A percentile compares a stretch with the other conserved stretches of the same genome.
Evolutionary conservation across 2,797 vertebrate species (phyloP).

Genomic region (Takifugu rubripes): DNA sequence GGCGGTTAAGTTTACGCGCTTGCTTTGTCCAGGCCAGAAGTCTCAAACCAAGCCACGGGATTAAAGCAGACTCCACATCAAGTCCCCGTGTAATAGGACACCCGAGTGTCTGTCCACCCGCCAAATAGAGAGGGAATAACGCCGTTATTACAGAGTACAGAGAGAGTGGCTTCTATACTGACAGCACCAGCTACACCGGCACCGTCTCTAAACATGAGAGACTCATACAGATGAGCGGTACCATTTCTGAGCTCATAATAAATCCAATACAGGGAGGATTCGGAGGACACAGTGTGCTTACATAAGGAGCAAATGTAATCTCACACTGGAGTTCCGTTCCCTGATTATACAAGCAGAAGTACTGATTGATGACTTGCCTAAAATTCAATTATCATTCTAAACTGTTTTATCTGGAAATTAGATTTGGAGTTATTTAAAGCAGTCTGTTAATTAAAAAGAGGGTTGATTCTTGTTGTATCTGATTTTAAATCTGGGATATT

Average conservation of each 20-base stretch:
- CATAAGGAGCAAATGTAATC: conserved; percentile 68
- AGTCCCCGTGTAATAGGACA: conserved; percentile 46
- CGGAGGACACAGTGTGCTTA: conserved; percentile 53
- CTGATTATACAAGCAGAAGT: conserved; percentile 67
- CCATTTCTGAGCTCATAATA: conserved; percentile 36
- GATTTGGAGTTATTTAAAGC: conserved; percentile 44
- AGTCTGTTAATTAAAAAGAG: conserved; percentile 51
- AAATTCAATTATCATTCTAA: conserved; percentile 68
- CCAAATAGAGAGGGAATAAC: conserved; percentile 49
- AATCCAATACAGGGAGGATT: conserved; percentile 55
- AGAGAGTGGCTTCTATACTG: conserved; percentile 57
- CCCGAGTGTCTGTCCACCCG: conserved; percentile 36
- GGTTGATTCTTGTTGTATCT: conserved; percentile 39
- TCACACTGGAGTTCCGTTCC: conserved; percentile 59
- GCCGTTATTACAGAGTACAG: conserved; percentile 45
- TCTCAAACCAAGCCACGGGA: conserved; percentile 51
- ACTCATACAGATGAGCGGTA: conserved; percentile 55
- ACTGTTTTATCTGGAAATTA: conserved; percentile 65
- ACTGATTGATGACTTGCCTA: conserved; percentile 66
- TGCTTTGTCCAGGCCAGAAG: conserved; percentile 39
- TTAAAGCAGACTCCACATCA: conserved; percentile 48
- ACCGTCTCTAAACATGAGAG: conserved; percentile 30
- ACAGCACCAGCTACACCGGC: conserved; percentile 47
- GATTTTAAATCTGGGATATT: conserved; percentile 36
- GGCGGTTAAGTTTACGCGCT: conserved; percentile 44